Base-by-base conservation (phyloP, 2,888 invertebrate species). In the Noctua fimbriata region DNA sequence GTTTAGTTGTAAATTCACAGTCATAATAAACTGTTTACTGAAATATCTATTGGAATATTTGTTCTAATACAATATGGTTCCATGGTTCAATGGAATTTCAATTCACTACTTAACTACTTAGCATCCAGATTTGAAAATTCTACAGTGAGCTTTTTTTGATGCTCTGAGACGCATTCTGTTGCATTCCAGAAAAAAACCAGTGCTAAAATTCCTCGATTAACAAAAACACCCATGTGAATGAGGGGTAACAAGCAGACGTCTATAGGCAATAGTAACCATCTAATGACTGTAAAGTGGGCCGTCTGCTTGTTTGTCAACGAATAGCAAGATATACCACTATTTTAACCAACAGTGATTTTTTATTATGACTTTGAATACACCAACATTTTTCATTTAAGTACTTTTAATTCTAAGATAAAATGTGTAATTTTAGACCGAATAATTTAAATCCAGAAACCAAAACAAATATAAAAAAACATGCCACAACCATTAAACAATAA, bases 1-100 rank as follows among this genome's bases (percentile, higher is more conserved):
- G 52, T 69, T 67, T 49, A 12, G 32, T 41, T 86, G 80, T 85
- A 58, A 72, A 79, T 84, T 85, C 72, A 32, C 21, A 60, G 76
- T 63, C 49, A 70, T 73, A 36, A 66, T 69, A 69, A 63, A 75
- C 16, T 47, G 47, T 80, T 63, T 47, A 36, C 4, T 28, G 21
- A 44, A 12, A 18, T 65, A 6, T n/a, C 3, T n/a, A 47, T 73
- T 67, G 2, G 47, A 12, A n/a, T 69, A 49, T 49, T 28, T 28
- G 24, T n/a, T n/a, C n/a, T 18, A 1, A 6, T 41, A 52, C 5
- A 28, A n/a, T 36, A n/a, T n/a, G n/a, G 6, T 21, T 41, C 7
- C 21, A 24, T 55, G 10, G 18, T 41, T 55, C 24, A 67, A 14
- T 24, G n/a, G 2, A 41, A n/a, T 67, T 67, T 7, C 2, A 14